Evolutionary conservation across 2,888 invertebrate genomes (phyloP), one percentile per base, ranked within the genome.

Genomic region (Ctena decussata): DNA sequence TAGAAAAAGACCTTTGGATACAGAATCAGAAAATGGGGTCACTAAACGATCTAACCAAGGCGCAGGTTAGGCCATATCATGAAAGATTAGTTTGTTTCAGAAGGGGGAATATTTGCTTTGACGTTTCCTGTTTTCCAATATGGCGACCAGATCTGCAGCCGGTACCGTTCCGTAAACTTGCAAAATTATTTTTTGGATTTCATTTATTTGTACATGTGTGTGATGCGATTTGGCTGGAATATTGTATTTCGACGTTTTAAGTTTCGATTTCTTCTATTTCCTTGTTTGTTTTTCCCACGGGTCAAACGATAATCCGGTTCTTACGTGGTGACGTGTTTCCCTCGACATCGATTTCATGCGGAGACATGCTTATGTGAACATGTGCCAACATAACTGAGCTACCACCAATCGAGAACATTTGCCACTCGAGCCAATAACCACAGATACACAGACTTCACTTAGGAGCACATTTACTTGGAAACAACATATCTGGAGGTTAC

Each of bases 11-110:
- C 95, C 95, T 86, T 93, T 95, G 91, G 95, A 95, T 92, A 94
- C 94, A 85, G 95, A 95, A 91, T 91, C 92, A 89, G 95, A 95
- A 87, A 94, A 93, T 91, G 95, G 95, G 91, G 94, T 94, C 91
- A 94, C 94, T 89, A 95, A 95, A 91, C 90, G 95, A 92, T 95
- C 95, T 89, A 95, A 95, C 92, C 95, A 94, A 93, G 95, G 95
- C 89, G 94, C 92, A 94, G 95, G 95, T 95, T 92, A 93, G 94
- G 85, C 85, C 87, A 89, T 85, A 89, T 92, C 87, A 89, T 91
- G 85, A 89, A 84, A 90, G 90, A 86, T 92, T 84, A 87, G 80
- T 85, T 90, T 88, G 80, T 89, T 90, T 82, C 84, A 84, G 82
- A 85, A 75, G 83, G 87, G 87, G 80, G 82, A 85, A 85, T 75